A percentile compares a stretch with the other conserved stretches of the same genome.
Evolutionary conservation across 2,113 vertebrate species (phyloP).

Genomic region (Aptenodytes patagonicus): DNA sequence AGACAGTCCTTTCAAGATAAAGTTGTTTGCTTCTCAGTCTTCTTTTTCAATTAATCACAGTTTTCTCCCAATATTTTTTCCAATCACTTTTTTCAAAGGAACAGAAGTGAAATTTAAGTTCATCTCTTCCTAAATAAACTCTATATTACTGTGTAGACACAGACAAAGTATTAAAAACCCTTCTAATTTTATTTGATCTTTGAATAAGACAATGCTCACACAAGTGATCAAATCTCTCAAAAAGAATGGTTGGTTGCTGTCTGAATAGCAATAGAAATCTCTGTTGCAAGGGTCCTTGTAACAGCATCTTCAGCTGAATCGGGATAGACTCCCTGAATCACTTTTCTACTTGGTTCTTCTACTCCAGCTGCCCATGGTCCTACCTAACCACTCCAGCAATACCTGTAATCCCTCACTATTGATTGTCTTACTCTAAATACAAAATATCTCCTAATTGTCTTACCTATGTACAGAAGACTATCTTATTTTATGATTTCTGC

Average conservation of each 20-base stretch:
- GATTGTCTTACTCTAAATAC: not conserved
- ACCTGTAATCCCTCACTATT: not conserved
- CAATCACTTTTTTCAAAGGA: not conserved
- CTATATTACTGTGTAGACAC: not conserved
- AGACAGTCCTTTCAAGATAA: not conserved
- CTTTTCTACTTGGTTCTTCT: not conserved
- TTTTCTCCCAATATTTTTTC: not conserved
- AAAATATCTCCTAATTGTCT: not conserved
- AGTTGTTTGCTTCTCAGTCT: not conserved
- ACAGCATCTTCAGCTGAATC: not conserved
- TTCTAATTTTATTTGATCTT: not conserved
- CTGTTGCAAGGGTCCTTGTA: not conserved
- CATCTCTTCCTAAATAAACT: not conserved
- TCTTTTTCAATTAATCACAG: not conserved
- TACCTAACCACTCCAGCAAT: not conserved
- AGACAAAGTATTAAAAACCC: not conserved
- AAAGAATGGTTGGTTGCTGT: not conserved
- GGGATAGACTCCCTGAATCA: not conserved
- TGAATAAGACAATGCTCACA: not conserved
- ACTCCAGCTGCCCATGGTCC: not conserved
- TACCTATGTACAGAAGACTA: not conserved
- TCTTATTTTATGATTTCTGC: not conserved
- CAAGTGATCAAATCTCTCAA: not conserved
- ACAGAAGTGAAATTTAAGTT: not conserved
- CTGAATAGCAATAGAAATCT: not conserved